Conservation (phyloP, 1,140 invertebrate genomes). For the Bombus vancouverensis region DNA sequence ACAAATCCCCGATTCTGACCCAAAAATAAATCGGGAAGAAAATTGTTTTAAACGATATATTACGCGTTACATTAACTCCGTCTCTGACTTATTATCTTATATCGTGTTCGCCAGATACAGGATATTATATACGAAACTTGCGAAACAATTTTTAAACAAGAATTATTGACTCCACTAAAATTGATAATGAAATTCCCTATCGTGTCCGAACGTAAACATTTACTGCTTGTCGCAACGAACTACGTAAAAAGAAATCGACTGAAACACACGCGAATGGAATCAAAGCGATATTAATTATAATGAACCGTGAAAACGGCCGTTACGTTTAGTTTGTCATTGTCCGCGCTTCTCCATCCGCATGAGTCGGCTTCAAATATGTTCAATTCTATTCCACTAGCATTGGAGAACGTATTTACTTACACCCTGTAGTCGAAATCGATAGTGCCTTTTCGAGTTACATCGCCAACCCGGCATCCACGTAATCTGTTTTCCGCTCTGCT, state of each 20-base stretch:
- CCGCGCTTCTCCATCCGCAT: background rate
- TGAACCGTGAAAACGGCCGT: background rate
- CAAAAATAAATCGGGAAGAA: slow-evolving; percentile 9
- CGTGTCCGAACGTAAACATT: background rate
- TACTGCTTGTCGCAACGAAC: too few relatives aligned
- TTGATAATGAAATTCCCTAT: background rate
- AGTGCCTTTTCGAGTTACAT: slow-evolving; percentile 23
- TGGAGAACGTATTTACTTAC: too few relatives aligned
- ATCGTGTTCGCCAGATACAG: background rate
- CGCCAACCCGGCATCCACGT: slow-evolving; percentile 1
- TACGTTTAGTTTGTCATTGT: background rate
- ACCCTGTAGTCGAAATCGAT: slow-evolving; percentile 18
- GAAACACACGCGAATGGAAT: too few relatives aligned
- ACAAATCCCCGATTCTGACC: background rate
- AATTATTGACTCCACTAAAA: background rate
- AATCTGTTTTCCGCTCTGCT: slow-evolving; percentile 43
- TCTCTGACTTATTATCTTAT: background rate
- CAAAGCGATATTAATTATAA: too few relatives aligned
- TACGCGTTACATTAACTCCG: background rate
- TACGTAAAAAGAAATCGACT: background rate
- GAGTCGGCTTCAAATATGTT: background rate
- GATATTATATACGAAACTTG: background rate
- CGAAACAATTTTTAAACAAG: background rate
- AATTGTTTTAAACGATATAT: background rate
- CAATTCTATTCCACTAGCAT: background rate